phyloP scores from a whole-genome alignment of 2,888 invertebrate genomes.

The Drosophila mettleri region DNA sequence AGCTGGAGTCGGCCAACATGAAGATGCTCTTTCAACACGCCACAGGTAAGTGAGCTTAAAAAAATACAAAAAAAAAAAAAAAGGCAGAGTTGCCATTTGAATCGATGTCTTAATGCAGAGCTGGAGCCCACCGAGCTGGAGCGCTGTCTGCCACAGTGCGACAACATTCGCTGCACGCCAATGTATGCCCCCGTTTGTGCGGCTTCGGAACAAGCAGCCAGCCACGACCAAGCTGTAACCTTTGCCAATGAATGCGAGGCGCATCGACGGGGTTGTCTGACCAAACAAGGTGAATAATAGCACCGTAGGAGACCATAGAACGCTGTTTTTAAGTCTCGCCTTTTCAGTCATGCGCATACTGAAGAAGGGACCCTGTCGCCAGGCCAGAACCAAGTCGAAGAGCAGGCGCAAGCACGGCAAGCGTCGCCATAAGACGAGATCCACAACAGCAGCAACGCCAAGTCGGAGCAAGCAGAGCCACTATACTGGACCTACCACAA shows the following conservation, averaged over 20 bases:
- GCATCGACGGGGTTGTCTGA: constrained; percentile 48
- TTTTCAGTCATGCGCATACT: constrained; percentile 47
- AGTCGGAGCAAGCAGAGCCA: not conserved
- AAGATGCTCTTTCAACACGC: constrained; percentile 62
- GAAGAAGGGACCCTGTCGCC: constrained; percentile 44
- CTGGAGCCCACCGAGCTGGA: constrained; percentile 59
- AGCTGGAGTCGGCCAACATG: constrained; percentile 61
- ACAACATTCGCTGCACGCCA: constrained; percentile 42
- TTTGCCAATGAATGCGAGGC: constrained; percentile 64
- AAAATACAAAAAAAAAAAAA: too few relatives aligned
- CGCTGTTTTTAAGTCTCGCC: too few relatives aligned
- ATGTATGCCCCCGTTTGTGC: constrained; percentile 55
- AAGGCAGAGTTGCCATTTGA: not conserved
- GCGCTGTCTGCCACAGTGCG: constrained; percentile 50
- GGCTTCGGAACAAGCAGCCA: constrained; percentile 11
- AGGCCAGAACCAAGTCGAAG: not conserved
- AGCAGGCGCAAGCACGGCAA: constrained; percentile 24
- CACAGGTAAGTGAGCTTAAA: constrained; percentile 51
- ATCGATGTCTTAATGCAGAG: constrained; percentile 26
- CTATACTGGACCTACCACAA: not conserved
- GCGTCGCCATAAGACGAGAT: constrained; percentile 2
- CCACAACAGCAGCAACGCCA: not conserved
- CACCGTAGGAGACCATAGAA: too few relatives aligned
- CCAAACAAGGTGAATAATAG: constrained; percentile 40
- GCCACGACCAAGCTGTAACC: constrained; percentile 29